Conservation (phyloP, 2,888 invertebrate species). For the Nomada ferruginata region DNA sequence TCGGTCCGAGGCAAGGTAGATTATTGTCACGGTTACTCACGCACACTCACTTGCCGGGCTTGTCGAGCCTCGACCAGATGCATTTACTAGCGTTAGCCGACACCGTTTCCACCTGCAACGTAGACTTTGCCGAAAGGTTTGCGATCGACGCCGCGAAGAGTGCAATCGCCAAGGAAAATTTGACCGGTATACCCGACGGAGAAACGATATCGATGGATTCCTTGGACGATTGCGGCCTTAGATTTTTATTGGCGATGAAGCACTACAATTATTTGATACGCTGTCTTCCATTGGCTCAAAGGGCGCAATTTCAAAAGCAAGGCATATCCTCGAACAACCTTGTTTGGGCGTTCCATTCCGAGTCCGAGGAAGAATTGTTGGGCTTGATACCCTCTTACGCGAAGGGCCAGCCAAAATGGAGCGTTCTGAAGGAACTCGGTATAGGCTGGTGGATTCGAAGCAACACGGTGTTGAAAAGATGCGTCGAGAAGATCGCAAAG, state of each 20-base stretch:
- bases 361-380: slow-evolving; percentile 97
- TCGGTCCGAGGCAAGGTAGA: slow-evolving; percentile 94
- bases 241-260: slow-evolving; percentile 98
- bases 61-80: slow-evolving; percentile 99
- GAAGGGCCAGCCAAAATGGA: slow-evolving; percentile 95
- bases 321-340: slow-evolving; percentile 96
- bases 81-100: slow-evolving; percentile 99
- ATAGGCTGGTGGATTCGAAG: slow-evolving; percentile 99
- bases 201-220: slow-evolving; percentile 89
- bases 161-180: slow-evolving; percentile 88
- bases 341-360: slow-evolving; percentile 99
- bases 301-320: slow-evolving; percentile 93
- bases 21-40: slow-evolving; percentile 95
- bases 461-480: slow-evolving; percentile 91
- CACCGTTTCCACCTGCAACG: slow-evolving; percentile 97
- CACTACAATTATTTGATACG: slow-evolving; percentile 97
- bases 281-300: slow-evolving; percentile 95
- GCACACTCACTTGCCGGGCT: slow-evolving; percentile 96
- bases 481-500: slow-evolving; percentile 97
- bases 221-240: slow-evolving; percentile 98
- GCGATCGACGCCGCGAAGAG: slow-evolving; percentile 88
- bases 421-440: slow-evolving; percentile 94
- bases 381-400: slow-evolving; percentile 94
- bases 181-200: slow-evolving; percentile 86
- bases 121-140: slow-evolving; percentile 93